Conservation (phyloP, 2,888 invertebrate species). For the Apamea crenata region DNA sequence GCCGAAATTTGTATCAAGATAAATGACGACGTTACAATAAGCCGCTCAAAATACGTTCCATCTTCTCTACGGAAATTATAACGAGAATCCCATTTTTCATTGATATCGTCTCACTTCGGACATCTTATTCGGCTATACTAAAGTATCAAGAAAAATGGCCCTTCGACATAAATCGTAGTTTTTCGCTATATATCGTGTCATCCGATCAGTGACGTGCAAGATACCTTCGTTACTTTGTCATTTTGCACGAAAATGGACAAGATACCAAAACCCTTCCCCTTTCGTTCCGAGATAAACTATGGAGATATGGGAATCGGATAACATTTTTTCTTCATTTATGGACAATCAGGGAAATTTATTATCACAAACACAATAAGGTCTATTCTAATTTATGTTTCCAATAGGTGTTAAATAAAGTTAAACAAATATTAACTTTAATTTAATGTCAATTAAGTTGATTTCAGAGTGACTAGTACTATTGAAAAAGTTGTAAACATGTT, state of each 20-base stretch:
- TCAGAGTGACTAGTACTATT: too few species aligned
- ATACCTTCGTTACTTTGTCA: conserved; percentile 60
- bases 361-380: too few species aligned
- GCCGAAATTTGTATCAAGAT: conserved; percentile 4
- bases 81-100: conserved; percentile 56
- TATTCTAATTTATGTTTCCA: too few species aligned
- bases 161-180: conserved; percentile 58
- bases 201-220: conserved; percentile 52
- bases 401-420: too few species aligned
- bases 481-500: too few species aligned
- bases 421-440: too few species aligned
- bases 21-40: conserved; percentile 22
- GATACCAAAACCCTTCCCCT: conserved; percentile 26
- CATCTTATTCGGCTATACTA: conserved; percentile 43
- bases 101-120: conserved; percentile 52
- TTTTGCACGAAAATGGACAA: conserved; percentile 35
- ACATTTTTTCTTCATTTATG: background rate
- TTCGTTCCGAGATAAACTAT: conserved; percentile 24
- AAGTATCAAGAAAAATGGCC: conserved; percentile 46
- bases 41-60: conserved; percentile 6
- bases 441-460: too few species aligned
- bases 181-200: conserved; percentile 53
- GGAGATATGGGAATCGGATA: conserved; percentile 19
- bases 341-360: background rate
- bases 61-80: conserved; percentile 48